Evolutionary conservation across 2,797 vertebrate genomes (phyloP).

Genomic region (Enteromius unitaeniatus): DNA sequence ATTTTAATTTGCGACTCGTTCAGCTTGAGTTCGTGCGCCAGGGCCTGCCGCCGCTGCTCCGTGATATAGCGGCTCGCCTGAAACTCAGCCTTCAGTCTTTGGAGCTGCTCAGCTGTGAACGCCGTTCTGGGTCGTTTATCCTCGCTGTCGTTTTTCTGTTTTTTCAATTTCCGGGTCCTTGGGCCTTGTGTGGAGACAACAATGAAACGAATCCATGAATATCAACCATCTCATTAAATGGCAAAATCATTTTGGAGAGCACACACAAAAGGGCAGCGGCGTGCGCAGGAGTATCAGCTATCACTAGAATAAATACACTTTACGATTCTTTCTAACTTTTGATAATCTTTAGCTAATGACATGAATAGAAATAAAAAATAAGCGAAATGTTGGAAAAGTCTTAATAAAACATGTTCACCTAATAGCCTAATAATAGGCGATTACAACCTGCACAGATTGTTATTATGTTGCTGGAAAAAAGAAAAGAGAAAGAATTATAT

Average conservation of each 20-base stretch:
- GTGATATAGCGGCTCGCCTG: conserved; percentile 93
- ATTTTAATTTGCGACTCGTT: conserved; percentile 97
- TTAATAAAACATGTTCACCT: background rate
- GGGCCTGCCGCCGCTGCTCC: conserved; percentile 89
- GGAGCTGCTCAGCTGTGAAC: conserved; percentile 94
- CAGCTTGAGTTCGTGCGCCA: conserved; percentile 91
- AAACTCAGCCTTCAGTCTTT: conserved; percentile 92
- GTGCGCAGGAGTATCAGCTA: background rate
- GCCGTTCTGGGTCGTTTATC: conserved; percentile 93
- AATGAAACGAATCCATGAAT: conserved; percentile 61
- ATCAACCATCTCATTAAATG: conserved; percentile 39
- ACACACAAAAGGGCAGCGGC: background rate
- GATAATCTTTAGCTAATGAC: background rate
- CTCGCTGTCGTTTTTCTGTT: conserved; percentile 90
- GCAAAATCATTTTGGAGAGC: background rate
- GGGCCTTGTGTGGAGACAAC: conserved; percentile 85
- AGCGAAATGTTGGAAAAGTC: background rate
- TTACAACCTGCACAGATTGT: background rate
- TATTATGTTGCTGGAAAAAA: background rate
- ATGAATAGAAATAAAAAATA: too few relatives aligned
- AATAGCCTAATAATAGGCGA: background rate
- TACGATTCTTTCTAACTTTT: background rate
- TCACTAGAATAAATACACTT: background rate
- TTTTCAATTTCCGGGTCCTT: conserved; percentile 94
- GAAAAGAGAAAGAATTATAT: background rate